Percentiles rank a stretch among this genome's conserved stretches.
phyloP scores from a whole-genome alignment of 53 echinoderm and acorn worm genomes.

The Patiria pectinifera region DNA sequence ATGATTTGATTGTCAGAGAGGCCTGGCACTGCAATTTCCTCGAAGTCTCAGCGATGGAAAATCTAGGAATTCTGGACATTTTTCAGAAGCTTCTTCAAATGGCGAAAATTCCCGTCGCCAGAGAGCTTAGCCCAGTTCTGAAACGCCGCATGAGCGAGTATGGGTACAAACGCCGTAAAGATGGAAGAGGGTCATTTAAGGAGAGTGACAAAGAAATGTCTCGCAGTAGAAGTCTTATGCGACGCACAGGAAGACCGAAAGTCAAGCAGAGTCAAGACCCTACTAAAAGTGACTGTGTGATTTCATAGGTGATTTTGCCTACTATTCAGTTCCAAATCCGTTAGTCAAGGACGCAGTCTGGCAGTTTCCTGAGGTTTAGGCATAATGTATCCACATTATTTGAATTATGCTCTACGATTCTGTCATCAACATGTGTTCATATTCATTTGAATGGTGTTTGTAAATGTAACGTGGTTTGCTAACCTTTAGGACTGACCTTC shows the following conservation, averaged over 20 bases:
- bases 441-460: too few relatives aligned
- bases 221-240: constrained; percentile 91
- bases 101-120: constrained; percentile 93
- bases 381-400: too few relatives aligned
- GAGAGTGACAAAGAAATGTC: constrained; percentile 97
- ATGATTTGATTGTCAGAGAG: constrained; percentile 78
- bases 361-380: too few relatives aligned
- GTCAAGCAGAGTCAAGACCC: constrained; percentile 90
- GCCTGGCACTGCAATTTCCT: constrained; percentile 92
- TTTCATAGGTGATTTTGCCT: constrained; percentile 57
- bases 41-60: constrained; percentile 94
- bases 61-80: constrained; percentile 88
- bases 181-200: constrained; percentile 77
- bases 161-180: constrained; percentile 81
- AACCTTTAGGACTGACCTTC: too few relatives aligned
- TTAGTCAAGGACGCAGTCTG: too few relatives aligned
- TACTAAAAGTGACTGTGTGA: constrained; percentile 93
- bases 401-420: too few relatives aligned
- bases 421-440: too few relatives aligned
- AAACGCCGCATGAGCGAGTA: constrained; percentile 97
- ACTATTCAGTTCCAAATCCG: neutral
- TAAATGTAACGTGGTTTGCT: too few relatives aligned
- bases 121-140: constrained; percentile 92
- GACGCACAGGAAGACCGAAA: constrained; percentile 91
- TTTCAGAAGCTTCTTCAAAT: constrained; percentile 94